Base-by-base conservation (phyloP, 2,797 vertebrate genomes). In the Hyperoplus immaculatus region DNA sequence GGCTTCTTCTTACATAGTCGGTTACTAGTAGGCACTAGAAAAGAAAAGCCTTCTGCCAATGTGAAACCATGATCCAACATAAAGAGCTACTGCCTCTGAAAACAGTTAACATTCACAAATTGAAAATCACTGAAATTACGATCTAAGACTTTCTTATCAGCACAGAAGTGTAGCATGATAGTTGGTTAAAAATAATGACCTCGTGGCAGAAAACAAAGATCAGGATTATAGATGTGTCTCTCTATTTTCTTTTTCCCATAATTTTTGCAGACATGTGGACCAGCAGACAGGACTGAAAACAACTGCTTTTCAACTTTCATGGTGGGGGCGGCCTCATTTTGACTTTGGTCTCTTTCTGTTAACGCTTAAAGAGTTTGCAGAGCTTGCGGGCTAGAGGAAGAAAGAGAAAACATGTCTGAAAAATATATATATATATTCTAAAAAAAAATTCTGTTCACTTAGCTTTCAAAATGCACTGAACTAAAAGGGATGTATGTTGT, bases 311-410 rank as follows among this genome's bases (percentile, higher is more conserved):
- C 57, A 61, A 49, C 18, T 56, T 43, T 68, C 64, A 57, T 4
- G 15, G 6, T 21, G 3, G 13, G 16, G 16, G 49, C 16, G 4
- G 53, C 70, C n/a, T 89, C 77, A 94, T 84, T 90, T 87, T 14
- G 55, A 54, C 83, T 92, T 94, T 49, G 38, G 64, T 73, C 11
- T 92, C 78, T 94, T 95, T 80, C 0, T 72, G 18, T 80, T 84
- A 70, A 75, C 81, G 69, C 41, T 67, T 36, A 14, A 60, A 71
- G 90, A 54, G 58, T 59, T 72, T 62, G 29, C 69, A 55, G 58
- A 51, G 63, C 88, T 85, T 73, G 53, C 29, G 36, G 77, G 45
- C 92, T 95, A 49, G 45, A 80, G 47, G 59, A 66, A 65, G 49
- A 81, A 54, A 76, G 9, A 64, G 8, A 75, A 21, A 78, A 47